Evolutionary conservation across 2,888 invertebrate species (phyloP).

Genomic region (Nymphalis c-album): DNA sequence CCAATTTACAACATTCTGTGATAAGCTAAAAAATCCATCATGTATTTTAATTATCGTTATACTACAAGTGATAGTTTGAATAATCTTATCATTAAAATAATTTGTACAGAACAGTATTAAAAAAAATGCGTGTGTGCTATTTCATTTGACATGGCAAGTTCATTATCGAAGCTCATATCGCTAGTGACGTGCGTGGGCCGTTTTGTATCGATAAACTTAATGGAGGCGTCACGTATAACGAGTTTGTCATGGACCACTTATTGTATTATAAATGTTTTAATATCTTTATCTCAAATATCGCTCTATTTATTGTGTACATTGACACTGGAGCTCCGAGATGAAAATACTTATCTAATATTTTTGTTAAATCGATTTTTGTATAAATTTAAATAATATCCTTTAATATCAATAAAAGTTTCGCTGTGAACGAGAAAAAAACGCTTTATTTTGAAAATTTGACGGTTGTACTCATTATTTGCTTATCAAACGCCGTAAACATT

Average conservation of each 20-base stretch:
- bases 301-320: constrained; percentile 6
- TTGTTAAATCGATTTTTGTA: not conserved
- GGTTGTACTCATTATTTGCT: too few species aligned
- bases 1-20: too few species aligned
- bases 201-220: constrained; percentile 7
- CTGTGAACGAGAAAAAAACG: too few species aligned
- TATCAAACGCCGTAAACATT: too few species aligned
- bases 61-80: too few species aligned
- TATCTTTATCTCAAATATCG: constrained; percentile 9
- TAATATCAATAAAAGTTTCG: too few species aligned
- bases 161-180: constrained; percentile 20
- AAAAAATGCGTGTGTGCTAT: constrained; percentile 13
- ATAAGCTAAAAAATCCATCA: too few species aligned
- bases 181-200: constrained; percentile 21
- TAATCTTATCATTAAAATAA: not conserved
- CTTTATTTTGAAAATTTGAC: too few species aligned
- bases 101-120: too few species aligned
- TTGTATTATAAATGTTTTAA: constrained; percentile 8
- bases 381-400: not conserved
- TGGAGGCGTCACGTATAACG: constrained; percentile 5
- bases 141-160: constrained; percentile 21
- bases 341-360: too few species aligned
- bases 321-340: constrained; percentile 11
- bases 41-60: too few species aligned
- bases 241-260: constrained; percentile 8